These are phyloP conservation scores for Eupristina koningsbergeri DNA, from an alignment of 1,140 invertebrate species.

Conservation along the genomic window DNA sequence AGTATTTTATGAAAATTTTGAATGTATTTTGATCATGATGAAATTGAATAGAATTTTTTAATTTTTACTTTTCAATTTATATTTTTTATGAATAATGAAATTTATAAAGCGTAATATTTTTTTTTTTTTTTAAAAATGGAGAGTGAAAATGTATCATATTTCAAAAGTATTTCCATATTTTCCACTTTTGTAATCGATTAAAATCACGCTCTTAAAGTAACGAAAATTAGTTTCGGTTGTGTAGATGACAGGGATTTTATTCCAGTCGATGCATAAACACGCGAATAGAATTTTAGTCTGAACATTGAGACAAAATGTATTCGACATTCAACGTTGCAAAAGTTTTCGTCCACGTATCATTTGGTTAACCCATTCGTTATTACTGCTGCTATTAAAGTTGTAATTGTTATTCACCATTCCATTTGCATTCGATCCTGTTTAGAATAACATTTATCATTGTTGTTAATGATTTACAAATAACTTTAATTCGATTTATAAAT, in stretches of 20 bases:
- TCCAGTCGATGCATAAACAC: not conserved
- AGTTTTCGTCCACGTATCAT: not conserved
- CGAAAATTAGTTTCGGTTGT: constrained; percentile 7
- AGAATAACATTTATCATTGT: not conserved
- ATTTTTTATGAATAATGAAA: not conserved
- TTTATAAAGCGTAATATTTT: not conserved
- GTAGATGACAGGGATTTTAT: constrained; percentile 3
- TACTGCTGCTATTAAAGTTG: not conserved
- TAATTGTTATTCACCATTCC: constrained; percentile 30
- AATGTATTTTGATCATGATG: no score
- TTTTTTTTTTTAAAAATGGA: not conserved
- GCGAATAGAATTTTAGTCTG: constrained; percentile 8
- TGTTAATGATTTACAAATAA: not conserved
- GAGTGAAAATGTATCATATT: not conserved
- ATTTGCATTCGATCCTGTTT: not conserved
- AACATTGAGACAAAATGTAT: not conserved
- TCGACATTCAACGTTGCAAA: constrained; percentile 26
- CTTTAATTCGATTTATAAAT: not conserved
- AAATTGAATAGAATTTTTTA: not conserved
- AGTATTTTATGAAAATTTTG: no score
- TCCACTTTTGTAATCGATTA: not conserved
- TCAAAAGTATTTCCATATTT: not conserved
- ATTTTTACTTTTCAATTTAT: not conserved
- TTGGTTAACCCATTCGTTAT: not conserved
- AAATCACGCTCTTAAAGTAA: not conserved